Base-by-base conservation (phyloP, 2,888 invertebrate genomes). In the Lampropteryx suffumata region DNA sequence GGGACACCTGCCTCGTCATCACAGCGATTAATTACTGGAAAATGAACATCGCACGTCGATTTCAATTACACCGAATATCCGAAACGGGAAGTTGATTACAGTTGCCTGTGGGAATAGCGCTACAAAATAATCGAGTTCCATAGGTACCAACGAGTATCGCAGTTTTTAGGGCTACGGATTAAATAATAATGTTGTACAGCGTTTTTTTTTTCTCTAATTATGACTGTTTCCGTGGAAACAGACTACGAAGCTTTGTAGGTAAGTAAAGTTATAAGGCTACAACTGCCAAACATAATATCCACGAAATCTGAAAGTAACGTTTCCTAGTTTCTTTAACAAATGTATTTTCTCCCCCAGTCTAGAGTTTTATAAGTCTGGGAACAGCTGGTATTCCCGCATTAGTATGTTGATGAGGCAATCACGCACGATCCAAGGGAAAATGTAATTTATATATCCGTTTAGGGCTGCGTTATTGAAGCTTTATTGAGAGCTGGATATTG, bases 401-500 rank as follows among this genome's bases (percentile, higher is more conserved):
- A 90, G 90, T 90, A 90, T 90, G 90, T 84, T 89, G 89, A 90
- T 90, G 90, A 90, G 88, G 81, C 86, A 88, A 89, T 90, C 84
- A 74, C 76, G 79, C 50, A 55, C 61, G 82, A 78, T 78, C 71
- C 75, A 64, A 57, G 64, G 73, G 79, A 76, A 84, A 88, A 89
- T 82, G 80, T 88, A 88, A 90, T 90, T 89, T 90, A 88, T 86
- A 79, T 81, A 64, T 44, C 65, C 52, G 53, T 46, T 55, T 60
- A 79, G 83, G 84, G 82, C 47, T 83, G 13, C 10, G 36, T 42
- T 14, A 34, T 28, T 33, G 35, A 27, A 13, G 5, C 24, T 6
- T 33, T 44, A 24, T 17, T 17, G 17, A 17, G 17, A 4, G 17
- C 17, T 17, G 17, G 17, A 17, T 17, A 17, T 17, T 3, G 17